A percentile compares a stretch with the other conserved stretches of the same genome.
Conservation (phyloP, 2,888 invertebrate species). For the Stegana nigrithorax region DNA sequence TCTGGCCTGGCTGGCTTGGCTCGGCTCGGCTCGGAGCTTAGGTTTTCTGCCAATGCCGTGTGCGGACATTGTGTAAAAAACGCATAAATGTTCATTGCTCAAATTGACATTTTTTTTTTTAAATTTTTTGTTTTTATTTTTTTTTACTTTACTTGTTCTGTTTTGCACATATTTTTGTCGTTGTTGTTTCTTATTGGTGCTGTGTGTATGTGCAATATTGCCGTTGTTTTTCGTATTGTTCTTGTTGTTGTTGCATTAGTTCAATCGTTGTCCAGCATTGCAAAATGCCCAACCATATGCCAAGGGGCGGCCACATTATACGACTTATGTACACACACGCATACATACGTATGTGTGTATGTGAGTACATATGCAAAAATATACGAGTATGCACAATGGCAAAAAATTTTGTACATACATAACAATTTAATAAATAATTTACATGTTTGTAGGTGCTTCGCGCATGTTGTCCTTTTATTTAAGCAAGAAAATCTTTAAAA, state of each 20-base stretch:
- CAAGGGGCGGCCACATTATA: background rate
- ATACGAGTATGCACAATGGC: conserved; percentile 26
- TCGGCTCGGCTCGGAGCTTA: too few species aligned
- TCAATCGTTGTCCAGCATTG: too few species aligned
- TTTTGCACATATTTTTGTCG: too few species aligned
- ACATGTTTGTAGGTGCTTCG: too few species aligned
- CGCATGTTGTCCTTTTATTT: too few species aligned
- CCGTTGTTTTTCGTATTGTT: background rate
- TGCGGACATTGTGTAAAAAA: conserved; percentile 37
- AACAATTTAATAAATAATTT: too few species aligned
- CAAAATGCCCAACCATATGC: too few species aligned
- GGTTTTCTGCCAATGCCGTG: conserved; percentile 40
- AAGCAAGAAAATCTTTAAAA: too few species aligned
- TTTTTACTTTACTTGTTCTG: too few species aligned
- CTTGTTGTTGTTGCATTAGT: conserved; percentile 8
- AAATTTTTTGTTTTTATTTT: too few species aligned
- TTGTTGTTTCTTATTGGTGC: too few species aligned
- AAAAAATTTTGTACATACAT: conserved; percentile 23
- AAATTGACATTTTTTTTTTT: conserved; percentile 42
- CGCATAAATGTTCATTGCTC: conserved; percentile 59
- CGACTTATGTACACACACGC: background rate
- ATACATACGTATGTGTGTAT: conserved; percentile 8
- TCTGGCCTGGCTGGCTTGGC: conserved; percentile 34
- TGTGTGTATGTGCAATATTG: background rate
- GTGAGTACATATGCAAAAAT: background rate